Base-by-base conservation (phyloP, 2,797 vertebrate species). In the Petrocephalus schoutedeni region DNA sequence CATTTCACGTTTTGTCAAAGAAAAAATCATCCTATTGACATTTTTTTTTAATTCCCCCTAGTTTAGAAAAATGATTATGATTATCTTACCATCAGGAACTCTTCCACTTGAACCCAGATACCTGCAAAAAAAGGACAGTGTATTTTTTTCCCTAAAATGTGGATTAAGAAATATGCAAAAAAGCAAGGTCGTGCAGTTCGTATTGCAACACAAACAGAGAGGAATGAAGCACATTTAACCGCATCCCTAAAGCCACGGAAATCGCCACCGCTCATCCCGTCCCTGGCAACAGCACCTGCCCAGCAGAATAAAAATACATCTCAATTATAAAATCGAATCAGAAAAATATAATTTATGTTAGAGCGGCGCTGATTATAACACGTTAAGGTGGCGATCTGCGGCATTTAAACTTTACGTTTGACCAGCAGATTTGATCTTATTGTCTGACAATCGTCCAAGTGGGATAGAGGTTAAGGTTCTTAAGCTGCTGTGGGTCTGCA, bases 21-120 rank as follows among this genome's bases (percentile, higher is more conserved):
- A 67, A 67, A 67, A 67, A 67, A 67, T 67, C 64, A 71, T 0
- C 9, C 28, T 67, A 67, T 67, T 28, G 1, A 67, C 0, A 59
- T 58, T 4, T 21, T 82, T 85, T 36, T 58, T 85, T 19, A 6
- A 86, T 51, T 21, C 0, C 49, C 23, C 23, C 14, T 14, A 64
- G 32, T 85, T 23, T 58, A 59, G 4, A 51, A 9, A 59, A n/a
- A n/a, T 45, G 85, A 9, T 28, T 28, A 12, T 8, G 85, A 87
- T 41, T 36, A 71, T 92, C 96, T 80, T 96, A 99, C 98, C 97
- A 92, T 95, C 88, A 87, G 97, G 97, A 64, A 97, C 91, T 91
- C 94, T 96, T 91, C 91, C 92, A 89, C 94, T 92, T 8, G 91
- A 94, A 82, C 93, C 95, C 41, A 99, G 93, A 91, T 95, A 95